A percentile compares a stretch with the other conserved stretches of the same genome.
phyloP scores from a whole-genome alignment of 2,888 invertebrate genomes.

The Myathropa florea region DNA sequence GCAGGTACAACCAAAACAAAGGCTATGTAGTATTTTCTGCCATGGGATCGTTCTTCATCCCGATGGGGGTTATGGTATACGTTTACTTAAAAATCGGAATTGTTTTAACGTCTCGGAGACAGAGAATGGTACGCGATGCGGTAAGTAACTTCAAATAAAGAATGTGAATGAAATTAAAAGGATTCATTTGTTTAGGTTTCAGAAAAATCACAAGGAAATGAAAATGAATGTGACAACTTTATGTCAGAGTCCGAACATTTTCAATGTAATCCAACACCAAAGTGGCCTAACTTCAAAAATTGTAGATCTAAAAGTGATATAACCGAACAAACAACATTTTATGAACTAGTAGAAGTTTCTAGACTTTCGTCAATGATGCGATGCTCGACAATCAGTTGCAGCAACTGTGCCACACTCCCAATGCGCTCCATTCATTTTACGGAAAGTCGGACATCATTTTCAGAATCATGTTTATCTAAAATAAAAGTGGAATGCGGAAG shows the following conservation, averaged over 20 bases:
- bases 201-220: conserved; percentile 78
- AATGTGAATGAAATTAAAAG: no score
- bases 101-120: conserved; percentile 89
- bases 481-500: conserved; percentile 43
- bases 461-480: conserved; percentile 75
- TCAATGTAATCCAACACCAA: conserved; percentile 74
- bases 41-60: conserved; percentile 97
- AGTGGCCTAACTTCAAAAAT: conserved; percentile 73
- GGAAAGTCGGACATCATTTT: conserved; percentile 75
- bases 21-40: conserved; percentile 98
- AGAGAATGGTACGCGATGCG: conserved; percentile 85
- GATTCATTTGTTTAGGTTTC: conserved; percentile 77
- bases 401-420: conserved; percentile 73
- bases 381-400: conserved; percentile 76
- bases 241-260: conserved; percentile 78
- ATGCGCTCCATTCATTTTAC: conserved; percentile 74
- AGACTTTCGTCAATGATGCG: conserved; percentile 76
- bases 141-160: conserved; percentile 72
- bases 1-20: conserved; percentile 94
- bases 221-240: conserved; percentile 77
- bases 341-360: conserved; percentile 78
- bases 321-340: conserved; percentile 76
- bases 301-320: conserved; percentile 36
- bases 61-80: conserved; percentile 96
- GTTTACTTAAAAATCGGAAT: conserved; percentile 96